Percentiles rank a stretch among this genome's conserved stretches.
Evolutionary conservation across 2,888 invertebrate genomes (phyloP).

Genomic region (Orthosia incerta): DNA sequence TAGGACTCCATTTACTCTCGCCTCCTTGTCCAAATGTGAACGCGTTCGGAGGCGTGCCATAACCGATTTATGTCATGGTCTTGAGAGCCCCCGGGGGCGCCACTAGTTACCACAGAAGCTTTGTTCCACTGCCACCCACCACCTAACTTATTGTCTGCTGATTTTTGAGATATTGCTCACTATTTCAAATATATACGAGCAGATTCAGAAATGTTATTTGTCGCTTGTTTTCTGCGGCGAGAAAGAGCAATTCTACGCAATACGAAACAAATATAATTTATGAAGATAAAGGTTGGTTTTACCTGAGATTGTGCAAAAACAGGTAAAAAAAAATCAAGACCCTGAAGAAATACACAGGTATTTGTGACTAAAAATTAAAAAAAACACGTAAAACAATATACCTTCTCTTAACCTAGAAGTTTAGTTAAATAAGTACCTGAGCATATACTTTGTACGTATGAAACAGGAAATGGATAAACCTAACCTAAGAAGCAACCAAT

Average conservation of each 20-base stretch:
- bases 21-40: slow-evolving; percentile 35
- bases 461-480: not conserved
- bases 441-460: not conserved
- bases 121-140: slow-evolving; percentile 63
- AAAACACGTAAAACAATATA: not conserved
- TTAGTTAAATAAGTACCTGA: not conserved
- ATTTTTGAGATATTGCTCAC: slow-evolving; percentile 65
- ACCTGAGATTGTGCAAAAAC: not conserved
- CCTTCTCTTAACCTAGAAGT: not conserved
- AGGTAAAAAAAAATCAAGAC: not conserved
- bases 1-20: slow-evolving; percentile 30
- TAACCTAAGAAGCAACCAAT: not conserved
- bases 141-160: slow-evolving; percentile 63
- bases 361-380: not conserved
- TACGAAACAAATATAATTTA: slow-evolving; percentile 27
- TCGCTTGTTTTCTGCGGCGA: slow-evolving; percentile 40
- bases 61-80: slow-evolving; percentile 65
- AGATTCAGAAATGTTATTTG: slow-evolving; percentile 55
- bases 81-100: slow-evolving; percentile 56
- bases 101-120: slow-evolving; percentile 66
- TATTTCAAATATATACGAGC: slow-evolving; percentile 60
- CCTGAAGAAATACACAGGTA: too few species aligned
- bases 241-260: slow-evolving; percentile 8
- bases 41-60: slow-evolving; percentile 61
- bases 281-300: not conserved